phyloP scores from a whole-genome alignment of 2,113 vertebrate species.

The Rissa tridactyla region DNA sequence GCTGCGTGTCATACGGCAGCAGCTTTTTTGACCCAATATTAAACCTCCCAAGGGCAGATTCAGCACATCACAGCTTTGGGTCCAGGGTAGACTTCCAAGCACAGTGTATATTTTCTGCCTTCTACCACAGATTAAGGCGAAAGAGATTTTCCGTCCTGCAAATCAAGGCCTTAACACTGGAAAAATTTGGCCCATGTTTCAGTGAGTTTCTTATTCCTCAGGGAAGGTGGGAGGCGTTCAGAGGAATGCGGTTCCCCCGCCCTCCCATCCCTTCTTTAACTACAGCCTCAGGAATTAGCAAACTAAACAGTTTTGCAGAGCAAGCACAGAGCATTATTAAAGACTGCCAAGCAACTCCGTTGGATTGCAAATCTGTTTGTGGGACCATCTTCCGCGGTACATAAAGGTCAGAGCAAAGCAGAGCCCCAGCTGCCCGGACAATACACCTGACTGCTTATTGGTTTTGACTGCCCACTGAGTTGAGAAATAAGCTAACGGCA shows the following conservation, averaged over 20 bases:
- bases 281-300: conserved; percentile 57
- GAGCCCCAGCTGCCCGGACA: conserved; percentile 53
- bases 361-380: conserved; percentile 17
- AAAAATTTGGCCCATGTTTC: not conserved
- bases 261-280: conserved; percentile 19
- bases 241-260: not conserved
- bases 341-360: conserved; percentile 49
- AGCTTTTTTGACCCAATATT: not conserved
- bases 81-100: not conserved
- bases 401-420: conserved; percentile 29
- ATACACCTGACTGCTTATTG: conserved; percentile 64
- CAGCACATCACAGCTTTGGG: not conserved
- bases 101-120: not conserved
- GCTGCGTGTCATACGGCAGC: fast-evolving
- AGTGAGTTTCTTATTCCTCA: not conserved
- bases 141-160: not conserved
- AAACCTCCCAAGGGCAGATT: not conserved
- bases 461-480: conserved; percentile 61
- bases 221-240: not conserved
- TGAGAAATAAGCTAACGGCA: conserved; percentile 8
- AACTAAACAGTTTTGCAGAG: conserved; percentile 63
- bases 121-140: not conserved
- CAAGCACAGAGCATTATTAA: conserved; percentile 49
- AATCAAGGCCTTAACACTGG: not conserved
- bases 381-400: not conserved